A percentile compares a stretch with the other conserved stretches of the same genome.
Conservation (phyloP, 1,140 invertebrate species). For the Pectinophora gossypiella region DNA sequence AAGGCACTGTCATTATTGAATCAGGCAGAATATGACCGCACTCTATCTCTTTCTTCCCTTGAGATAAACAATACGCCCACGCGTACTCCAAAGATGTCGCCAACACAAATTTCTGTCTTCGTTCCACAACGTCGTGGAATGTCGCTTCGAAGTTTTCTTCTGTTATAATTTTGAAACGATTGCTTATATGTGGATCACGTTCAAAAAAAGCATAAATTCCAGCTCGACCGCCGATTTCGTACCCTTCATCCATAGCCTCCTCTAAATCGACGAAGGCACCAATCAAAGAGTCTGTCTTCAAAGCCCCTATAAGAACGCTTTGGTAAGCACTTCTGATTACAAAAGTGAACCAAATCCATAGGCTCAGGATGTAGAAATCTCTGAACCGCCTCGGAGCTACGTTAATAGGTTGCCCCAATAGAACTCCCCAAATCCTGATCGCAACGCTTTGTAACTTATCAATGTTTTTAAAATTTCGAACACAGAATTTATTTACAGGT, state of each 20-base stretch:
- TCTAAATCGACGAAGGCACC: slow-evolving; percentile 38
- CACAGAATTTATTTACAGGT: slow-evolving; percentile 30
- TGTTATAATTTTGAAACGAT: slow-evolving; percentile 38
- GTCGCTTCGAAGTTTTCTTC: slow-evolving; percentile 37
- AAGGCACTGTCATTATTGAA: slow-evolving; percentile 50
- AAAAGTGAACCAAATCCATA: slow-evolving; percentile 60
- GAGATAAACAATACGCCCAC: slow-evolving; percentile 39
- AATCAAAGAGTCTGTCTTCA: slow-evolving; percentile 39
- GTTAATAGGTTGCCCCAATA: slow-evolving; percentile 45
- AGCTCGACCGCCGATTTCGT: slow-evolving; percentile 40
- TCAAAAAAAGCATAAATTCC: slow-evolving; percentile 46
- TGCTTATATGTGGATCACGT: slow-evolving; percentile 40
- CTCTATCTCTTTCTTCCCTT: slow-evolving; percentile 34
- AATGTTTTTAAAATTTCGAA: slow-evolving; percentile 35
- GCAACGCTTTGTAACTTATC: slow-evolving; percentile 36
- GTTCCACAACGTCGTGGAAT: slow-evolving; percentile 38
- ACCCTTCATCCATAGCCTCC: slow-evolving; percentile 39
- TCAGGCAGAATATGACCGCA: slow-evolving; percentile 50
- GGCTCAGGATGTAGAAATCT: slow-evolving; percentile 48
- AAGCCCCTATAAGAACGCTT: slow-evolving; percentile 48
- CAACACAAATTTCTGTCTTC: slow-evolving; percentile 42
- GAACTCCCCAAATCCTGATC: slow-evolving; percentile 47
- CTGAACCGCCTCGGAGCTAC: slow-evolving; percentile 42
- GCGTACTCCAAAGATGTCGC: slow-evolving; percentile 51
- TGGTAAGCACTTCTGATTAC: slow-evolving; percentile 52